Conservation (phyloP, 2,888 invertebrate species). For the Zygothrica quintamaculata region DNA sequence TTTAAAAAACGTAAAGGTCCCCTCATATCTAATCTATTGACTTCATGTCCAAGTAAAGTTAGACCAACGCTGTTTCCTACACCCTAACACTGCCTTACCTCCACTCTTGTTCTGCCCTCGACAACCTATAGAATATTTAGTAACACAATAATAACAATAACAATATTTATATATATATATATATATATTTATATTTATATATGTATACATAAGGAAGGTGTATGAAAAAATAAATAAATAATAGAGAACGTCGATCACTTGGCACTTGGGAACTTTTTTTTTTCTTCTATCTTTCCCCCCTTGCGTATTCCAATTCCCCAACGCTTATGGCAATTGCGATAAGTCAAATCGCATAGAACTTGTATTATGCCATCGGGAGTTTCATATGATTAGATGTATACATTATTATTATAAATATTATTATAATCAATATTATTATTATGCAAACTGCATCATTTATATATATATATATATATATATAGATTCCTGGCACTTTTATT, state of each 20-base stretch:
- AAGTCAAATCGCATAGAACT: constrained; percentile 31
- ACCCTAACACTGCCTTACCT: background rate
- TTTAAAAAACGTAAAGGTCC: constrained; percentile 37
- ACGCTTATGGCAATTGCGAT: constrained; percentile 30
- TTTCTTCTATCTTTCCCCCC: too few relatives aligned
- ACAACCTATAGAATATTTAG: constrained; percentile 44
- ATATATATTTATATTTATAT: too few relatives aligned
- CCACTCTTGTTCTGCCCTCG: background rate
- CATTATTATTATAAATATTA: background rate
- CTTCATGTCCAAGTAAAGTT: constrained; percentile 54
- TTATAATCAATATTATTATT: too few relatives aligned
- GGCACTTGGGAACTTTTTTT: constrained; percentile 35
- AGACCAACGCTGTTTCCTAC: too few relatives aligned
- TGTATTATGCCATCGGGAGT: constrained; percentile 25
- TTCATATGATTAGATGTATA: constrained; percentile 22
- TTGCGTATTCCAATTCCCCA: too few relatives aligned
- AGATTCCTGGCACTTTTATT: too few relatives aligned
- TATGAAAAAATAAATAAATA: constrained; percentile 10
- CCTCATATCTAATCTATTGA: constrained; percentile 55
- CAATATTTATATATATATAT: background rate
- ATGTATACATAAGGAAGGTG: constrained; percentile 10
- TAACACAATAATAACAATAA: constrained; percentile 23
- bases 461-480: too few relatives aligned
- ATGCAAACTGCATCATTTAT: background rate
- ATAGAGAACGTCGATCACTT: constrained; percentile 55